Evolutionary conservation across 2,113 vertebrate species (phyloP), one percentile per base, ranked within the genome.

Genomic region (Amphilophus citrinellus): DNA sequence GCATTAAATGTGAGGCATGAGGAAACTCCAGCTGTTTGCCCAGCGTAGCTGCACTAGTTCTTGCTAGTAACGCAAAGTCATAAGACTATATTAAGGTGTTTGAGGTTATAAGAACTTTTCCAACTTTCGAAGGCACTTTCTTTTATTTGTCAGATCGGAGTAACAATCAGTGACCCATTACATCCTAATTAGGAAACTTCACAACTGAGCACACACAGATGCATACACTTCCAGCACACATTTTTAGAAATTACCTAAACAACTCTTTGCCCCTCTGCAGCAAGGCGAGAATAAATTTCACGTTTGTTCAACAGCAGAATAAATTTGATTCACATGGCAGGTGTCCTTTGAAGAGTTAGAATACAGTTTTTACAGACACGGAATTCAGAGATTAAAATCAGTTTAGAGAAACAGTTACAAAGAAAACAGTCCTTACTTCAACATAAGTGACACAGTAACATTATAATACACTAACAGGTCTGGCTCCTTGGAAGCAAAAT

Each of bases 21-120:
- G 77, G 2, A 47, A 66, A 84, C 60, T 76, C 59, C 32, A 63
- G 81, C 83, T 75, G 73, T 79, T 77, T 80, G 63, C 61, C 50
- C 42, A 42, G 22, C 24, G 68, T 71, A 57, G 66, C 27, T 44
- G 47, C 78, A 3, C 2, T 15, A 37, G 61, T 59, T 57, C 62
- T 57, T 77, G 10, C 39, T 53, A 79, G 30, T 84, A 59, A 80
- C 73, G 27, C 27, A 84, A 71, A 79, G 60, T 37, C 9, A 47
- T 8, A 37, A 11, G 47, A 86, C 14, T 44, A 58, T 17, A 42
- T 65, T 65, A 24, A n/a, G 17, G n/a, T 59, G 18, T 42, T 76
- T 37, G 27, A 61, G 15, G 59, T 77, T 78, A 18, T 71, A 39
- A 62, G 2, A 71, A 80, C 30, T 53, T 84, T 77, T 78, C 8